Evolutionary conservation across 2,113 vertebrate species (phyloP), one percentile per base, ranked within the genome.

Genomic region (Megaleporinus macrocephalus): DNA sequence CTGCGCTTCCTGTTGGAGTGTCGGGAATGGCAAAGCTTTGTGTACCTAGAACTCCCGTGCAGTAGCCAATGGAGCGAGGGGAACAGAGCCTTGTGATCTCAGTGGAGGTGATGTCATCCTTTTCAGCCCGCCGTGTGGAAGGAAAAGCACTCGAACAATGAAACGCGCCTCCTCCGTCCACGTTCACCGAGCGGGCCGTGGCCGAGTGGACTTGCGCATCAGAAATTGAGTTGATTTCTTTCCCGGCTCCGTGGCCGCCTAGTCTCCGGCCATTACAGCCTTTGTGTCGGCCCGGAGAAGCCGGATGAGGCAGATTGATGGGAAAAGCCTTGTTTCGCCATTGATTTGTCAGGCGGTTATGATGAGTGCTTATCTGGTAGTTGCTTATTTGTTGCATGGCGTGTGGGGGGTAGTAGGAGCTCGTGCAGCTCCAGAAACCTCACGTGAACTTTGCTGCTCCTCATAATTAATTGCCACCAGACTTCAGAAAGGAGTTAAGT

Each of bases 1-100:
- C n/a, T 69, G 15, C 18, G 49, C 29, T 78, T 78, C 76, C 76
- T 68, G 76, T 69, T 57, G 51, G 66, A 33, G 65, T 79, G 76
- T 53, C 57, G 29, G 49, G 33, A n/a, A 71, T 41, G 53, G 66
- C 44, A 61, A 59, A 79, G 66, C 66, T 79, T 57, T 71, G 65
- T 78, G 47, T 57, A n/a, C 41, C 66, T 70, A 70, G 66, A 70
- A 44, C 36, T 70, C 24, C 66, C 44, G 33, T 71, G 22, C 22
- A 30, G 57, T 61, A 53, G 41, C 70, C 78, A 80, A 22, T 63
- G 16, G 13, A n/a, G 26, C 11, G n/a, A 62, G 26, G 26, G n/a
- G 71, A 57, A 61, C 5, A 36, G 33, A 41, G 73, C 57, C 57
- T 62, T 80, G n/a, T 20, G 15, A 62, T 27, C 12, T 16, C 22